A percentile compares a stretch with the other conserved stretches of the same genome.
Conservation (phyloP, 2,888 invertebrate species). For the Bibio marci region DNA sequence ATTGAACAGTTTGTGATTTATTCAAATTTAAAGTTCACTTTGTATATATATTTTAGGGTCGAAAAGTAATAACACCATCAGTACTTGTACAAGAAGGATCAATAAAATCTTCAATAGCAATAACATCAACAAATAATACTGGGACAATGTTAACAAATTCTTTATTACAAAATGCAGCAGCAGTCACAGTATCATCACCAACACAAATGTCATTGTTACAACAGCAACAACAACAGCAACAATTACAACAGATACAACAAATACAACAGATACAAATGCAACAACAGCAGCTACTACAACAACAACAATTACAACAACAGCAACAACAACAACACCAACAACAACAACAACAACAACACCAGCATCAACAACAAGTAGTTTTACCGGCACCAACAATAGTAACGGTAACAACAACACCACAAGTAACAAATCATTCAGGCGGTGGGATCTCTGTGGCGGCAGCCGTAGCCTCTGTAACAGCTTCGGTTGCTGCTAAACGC, state of each 20-base stretch:
- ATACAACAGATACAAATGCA: conserved; percentile 9
- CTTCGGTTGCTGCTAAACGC: conserved; percentile 7
- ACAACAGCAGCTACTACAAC: conserved; percentile 14
- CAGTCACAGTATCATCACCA: not conserved
- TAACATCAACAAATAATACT: too few relatives aligned
- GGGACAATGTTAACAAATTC: too few relatives aligned
- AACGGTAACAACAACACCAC: conserved; percentile 6
- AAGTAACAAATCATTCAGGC: too few relatives aligned
- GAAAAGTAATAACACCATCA: too few relatives aligned
- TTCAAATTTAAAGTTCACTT: too few relatives aligned
- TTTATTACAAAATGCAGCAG: not conserved
- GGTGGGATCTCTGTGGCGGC: conserved; percentile 6
- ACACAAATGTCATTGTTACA: not conserved
- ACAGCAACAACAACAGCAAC: not conserved
- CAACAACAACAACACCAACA: conserved; percentile 12
- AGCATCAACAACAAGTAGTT: too few relatives aligned
- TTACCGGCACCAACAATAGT: conserved; percentile 13
- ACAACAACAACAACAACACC: conserved; percentile 11
- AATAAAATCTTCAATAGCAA: too few relatives aligned
- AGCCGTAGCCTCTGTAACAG: conserved; percentile 6
- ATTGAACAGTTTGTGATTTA: too few relatives aligned
- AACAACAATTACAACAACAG: conserved; percentile 13
- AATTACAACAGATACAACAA: conserved; percentile 10
- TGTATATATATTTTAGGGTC: too few relatives aligned
- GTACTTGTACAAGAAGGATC: too few relatives aligned